Base-by-base conservation (phyloP, 2,113 vertebrate species). In the Sinocyclocheilus grahami region DNA sequence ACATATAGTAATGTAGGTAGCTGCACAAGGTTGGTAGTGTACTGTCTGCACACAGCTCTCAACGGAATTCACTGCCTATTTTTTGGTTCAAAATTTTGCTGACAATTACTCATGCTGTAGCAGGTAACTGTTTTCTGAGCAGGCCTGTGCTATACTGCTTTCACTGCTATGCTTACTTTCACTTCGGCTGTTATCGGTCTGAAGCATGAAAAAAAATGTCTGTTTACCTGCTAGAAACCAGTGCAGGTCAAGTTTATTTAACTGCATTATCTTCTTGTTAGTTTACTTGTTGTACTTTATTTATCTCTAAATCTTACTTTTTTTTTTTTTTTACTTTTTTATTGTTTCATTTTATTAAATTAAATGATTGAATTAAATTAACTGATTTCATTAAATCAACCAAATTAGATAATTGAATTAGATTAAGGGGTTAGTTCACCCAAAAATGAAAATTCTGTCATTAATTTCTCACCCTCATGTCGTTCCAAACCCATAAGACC, bases 261-360 rank as follows among this genome's bases (percentile, higher is more conserved):
- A 60, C 58, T 60, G 18, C 2, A 60, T 60, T 9, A 1, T 60
- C 20, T 60, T 60, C 1, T 60, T 9, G 20, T 22, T 60, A 1
- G 1, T 10, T 60, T 60, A 58, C 55, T 20, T 58, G 2, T 53
- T 51, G 53, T 55, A 55, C 53, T 20, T 58, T 60, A n/a, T 2
- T 22, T 9, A 60, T 22, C 20, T 22, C 5, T 60, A 22, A 60
- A 60, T 20, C 55, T 20, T 20, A 22, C 18, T 58, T 6, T 58
- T 58, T 14, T 13, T 58, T 58, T 22, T 1, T 1, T 0, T 1
- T 1, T 0, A 3, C 7, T 1, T 4, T 4, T 51, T n/a, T 22
- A 60, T 8, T 3, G 0, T 60, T 22, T 60, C 22, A 60, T 60
- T 22, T 60, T 9, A 60, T 60, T 60, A n/a, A 60, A 60, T 60